Conservation (phyloP, 2,888 invertebrate genomes). For the Notodonta ziczac region DNA sequence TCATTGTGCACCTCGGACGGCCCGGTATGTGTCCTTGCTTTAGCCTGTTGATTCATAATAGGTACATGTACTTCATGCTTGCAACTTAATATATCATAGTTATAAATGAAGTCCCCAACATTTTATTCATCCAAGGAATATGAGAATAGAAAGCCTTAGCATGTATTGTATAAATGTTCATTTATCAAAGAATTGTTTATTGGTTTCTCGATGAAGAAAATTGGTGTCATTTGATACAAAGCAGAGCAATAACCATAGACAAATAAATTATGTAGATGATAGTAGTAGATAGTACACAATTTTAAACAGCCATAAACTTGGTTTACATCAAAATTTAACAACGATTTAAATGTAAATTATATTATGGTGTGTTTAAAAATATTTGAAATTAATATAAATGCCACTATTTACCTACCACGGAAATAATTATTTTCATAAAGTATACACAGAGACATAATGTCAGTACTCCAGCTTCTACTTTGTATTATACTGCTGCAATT, state of each 20-base stretch:
- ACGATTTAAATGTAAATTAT: not conserved
- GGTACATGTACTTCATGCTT: not conserved
- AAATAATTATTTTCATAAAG: not conserved
- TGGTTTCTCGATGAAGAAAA: not conserved
- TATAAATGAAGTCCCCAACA: not conserved
- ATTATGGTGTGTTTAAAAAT: not conserved
- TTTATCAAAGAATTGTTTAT: not conserved
- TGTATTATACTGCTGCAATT: too few relatives aligned
- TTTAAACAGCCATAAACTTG: too few relatives aligned
- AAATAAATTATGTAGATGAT: not conserved
- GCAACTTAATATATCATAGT: not conserved
- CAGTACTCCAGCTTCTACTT: too few relatives aligned
- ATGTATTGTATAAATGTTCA: not conserved
- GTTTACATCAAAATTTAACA: not conserved
- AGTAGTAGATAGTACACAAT: not conserved
- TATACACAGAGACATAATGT: too few relatives aligned
- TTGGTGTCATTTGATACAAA: not conserved
- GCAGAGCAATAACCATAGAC: conserved; percentile 2
- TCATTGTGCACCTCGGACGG: conserved; percentile 61
- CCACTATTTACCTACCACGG: not conserved
- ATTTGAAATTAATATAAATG: not conserved
- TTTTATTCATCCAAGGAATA: not conserved
- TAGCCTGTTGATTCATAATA: conserved; percentile 37
- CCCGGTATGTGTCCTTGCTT: conserved; percentile 70
- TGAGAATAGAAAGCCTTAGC: not conserved